A percentile compares a stretch with the other conserved stretches of the same genome.
phyloP scores from a whole-genome alignment of 1,140 invertebrate species.

The Adelges cooleyi region DNA sequence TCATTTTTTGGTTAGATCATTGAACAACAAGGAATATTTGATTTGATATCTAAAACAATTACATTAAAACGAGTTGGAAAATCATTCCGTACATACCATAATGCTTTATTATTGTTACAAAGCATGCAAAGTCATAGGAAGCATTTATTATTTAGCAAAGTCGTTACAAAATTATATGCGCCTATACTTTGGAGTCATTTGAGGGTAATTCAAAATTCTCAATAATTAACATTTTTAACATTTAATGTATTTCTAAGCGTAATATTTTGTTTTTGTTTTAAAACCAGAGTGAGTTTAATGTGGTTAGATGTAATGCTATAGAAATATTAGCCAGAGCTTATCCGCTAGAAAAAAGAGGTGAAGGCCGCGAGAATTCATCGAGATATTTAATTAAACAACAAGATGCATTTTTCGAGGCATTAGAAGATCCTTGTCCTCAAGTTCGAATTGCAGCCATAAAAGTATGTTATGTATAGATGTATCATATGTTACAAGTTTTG shows the following conservation, averaged over 20 bases:
- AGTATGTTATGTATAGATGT: neutral
- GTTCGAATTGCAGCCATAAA: constrained; percentile 21
- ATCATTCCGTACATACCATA: neutral
- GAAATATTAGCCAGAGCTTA: constrained; percentile 17
- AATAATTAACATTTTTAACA: too few species aligned
- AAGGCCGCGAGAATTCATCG: constrained; percentile 16
- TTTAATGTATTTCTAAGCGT: too few species aligned
- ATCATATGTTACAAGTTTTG: too few species aligned
- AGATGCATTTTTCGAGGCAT: constrained; percentile 11
- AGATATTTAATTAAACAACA: constrained; percentile 19
- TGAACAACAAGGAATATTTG: constrained; percentile 25
- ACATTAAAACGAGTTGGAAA: neutral
- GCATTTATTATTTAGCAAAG: constrained; percentile 23
- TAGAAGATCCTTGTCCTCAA: constrained; percentile 5
- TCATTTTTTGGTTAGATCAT: constrained; percentile 3
- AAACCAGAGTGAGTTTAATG: constrained; percentile 1
- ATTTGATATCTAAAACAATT: constrained; percentile 15
- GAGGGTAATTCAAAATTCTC: neutral
- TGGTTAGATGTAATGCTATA: constrained; percentile 3
- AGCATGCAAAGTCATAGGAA: constrained; percentile 16
- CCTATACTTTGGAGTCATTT: constrained; percentile 15
- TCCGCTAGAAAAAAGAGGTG: constrained; percentile 23
- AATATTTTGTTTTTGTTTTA: neutral
- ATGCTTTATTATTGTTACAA: constrained; percentile 11
- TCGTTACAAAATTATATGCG: constrained; percentile 12